Evolutionary conservation across 2,113 vertebrate species (phyloP).

Genomic region (Trachemys scripta): DNA sequence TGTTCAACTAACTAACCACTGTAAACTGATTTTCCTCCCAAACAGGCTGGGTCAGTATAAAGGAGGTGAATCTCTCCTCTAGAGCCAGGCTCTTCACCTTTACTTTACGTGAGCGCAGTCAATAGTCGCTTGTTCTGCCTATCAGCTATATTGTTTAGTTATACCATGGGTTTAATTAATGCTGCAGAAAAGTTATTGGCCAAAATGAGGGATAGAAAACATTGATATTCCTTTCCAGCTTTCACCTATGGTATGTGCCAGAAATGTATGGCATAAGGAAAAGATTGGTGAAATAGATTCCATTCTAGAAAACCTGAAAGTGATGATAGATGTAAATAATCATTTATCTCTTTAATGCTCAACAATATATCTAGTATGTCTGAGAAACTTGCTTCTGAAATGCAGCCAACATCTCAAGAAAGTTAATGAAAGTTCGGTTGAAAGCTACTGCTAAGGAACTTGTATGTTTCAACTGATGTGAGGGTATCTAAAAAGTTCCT

Average conservation of each 20-base stretch:
- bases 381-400: background rate
- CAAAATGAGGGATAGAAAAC: background rate
- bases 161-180: background rate
- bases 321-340: background rate
- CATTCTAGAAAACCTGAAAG: background rate
- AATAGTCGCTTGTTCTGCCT: background rate
- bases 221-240: background rate
- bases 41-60: background rate
- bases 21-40: background rate
- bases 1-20: background rate
- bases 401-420: background rate
- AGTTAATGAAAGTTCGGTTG: background rate
- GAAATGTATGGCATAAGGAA: background rate
- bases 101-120: background rate
- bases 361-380: background rate
- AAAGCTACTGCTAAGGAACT: background rate
- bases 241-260: background rate
- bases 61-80: background rate
- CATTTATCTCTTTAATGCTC: background rate
- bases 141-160: background rate
- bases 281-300: background rate
- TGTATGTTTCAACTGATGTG: background rate
- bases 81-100: too few relatives aligned
- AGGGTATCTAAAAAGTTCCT: background rate
- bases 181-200: background rate